Base-by-base conservation (phyloP, 2,797 vertebrate species). In the Schizopygopsis malacanthus region DNA sequence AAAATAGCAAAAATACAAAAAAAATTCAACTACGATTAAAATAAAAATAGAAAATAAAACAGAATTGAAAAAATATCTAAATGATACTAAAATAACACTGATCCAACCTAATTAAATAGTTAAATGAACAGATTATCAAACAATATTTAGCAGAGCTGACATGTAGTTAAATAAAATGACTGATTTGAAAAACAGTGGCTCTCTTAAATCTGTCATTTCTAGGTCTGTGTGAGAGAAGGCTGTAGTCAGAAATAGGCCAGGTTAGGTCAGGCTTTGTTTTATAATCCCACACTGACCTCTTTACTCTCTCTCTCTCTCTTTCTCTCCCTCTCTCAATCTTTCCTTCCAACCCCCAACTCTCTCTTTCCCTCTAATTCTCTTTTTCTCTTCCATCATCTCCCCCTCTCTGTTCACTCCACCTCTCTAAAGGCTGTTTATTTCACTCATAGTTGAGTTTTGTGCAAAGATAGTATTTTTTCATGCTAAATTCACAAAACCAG, bases 241-340 rank as follows among this genome's bases (percentile, higher is more conserved):
- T 92, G 91, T 90, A 89, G 92, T 94, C 92, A 94, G 91, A 94
- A 95, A 93, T 94, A 94, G 94, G 93, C 91, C 93, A 91, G 89
- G 93, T 93, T 93, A 91, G 92, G 94, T 94, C 94, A 91, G 91
- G 93, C 91, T 94, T 92, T 92, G 93, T 94, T 95, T 93, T 92
- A 93, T 95, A 95, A 95, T 94, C 93, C 92, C 70, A 90, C 90
- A 87, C 90, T 95, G 93, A 94, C 93, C 94, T 94, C 94, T 92
- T 94, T 94, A 91, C 89, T 92, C 92, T 82, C 84, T 88, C 79
- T 89, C 54, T 54, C 82, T 70, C 45, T 28, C 52, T 47, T 63
- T 65, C 59, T 65, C 8, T 81, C 81, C n/a, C 45, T 52, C 72
- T 67, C 61, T 59, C 59, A 56, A 28, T 71, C 43, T 67, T 65